A percentile compares a stretch with the other conserved stretches of the same genome.
These are phyloP conservation scores for Rhopilema esculentum DNA, from an alignment of 30 jellyfish, hydroid and myxozoan species.

Conservation along the genomic window DNA sequence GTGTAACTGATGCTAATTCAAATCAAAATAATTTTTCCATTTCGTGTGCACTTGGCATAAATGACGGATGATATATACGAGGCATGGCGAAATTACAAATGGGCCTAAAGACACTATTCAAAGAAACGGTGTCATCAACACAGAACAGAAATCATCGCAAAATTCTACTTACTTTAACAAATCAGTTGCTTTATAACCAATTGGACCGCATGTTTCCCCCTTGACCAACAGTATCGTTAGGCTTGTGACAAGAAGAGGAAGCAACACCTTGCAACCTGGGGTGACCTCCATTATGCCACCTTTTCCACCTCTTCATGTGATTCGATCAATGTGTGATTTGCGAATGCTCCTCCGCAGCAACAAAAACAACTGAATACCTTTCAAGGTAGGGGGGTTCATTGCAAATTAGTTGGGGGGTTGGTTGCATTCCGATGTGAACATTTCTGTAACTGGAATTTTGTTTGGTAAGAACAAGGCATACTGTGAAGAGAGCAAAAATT, in stretches of 20 bases:
- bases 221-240: not conserved
- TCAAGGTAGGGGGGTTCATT: too few species aligned
- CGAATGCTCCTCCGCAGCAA: not conserved
- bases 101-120: not conserved
- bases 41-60: too few species aligned
- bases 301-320: constrained; percentile 11
- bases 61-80: too few species aligned
- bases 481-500: too few species aligned
- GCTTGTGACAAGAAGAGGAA: not conserved
- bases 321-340: not conserved
- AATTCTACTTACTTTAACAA: constrained; percentile 38
- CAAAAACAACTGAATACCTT: not conserved
- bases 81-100: not conserved
- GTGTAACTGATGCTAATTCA: too few species aligned
- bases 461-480: too few species aligned
- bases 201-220: constrained; percentile 70
- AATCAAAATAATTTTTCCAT: too few species aligned
- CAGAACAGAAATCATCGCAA: not conserved
- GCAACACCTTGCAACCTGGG: constrained; percentile 5
- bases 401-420: too few species aligned
- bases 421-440: too few species aligned
- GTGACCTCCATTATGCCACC: constrained; percentile 22
- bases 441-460: too few species aligned
- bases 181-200: constrained; percentile 63
- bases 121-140: too few species aligned